Conservation (phyloP, 2,113 vertebrate species). For the Neopipo cinnamomea region DNA sequence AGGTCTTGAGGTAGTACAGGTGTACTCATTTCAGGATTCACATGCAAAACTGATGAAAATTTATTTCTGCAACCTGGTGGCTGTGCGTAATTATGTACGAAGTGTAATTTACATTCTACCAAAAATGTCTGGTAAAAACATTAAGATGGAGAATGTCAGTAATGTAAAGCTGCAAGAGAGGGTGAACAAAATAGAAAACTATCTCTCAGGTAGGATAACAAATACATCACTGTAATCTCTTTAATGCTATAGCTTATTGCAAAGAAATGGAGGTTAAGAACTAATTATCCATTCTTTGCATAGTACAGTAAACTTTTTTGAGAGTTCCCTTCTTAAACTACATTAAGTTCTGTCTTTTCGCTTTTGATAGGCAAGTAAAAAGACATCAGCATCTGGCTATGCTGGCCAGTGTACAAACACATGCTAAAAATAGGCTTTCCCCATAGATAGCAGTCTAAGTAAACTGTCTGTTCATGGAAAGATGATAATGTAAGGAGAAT, state of each 20-base stretch:
- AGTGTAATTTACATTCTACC: constrained; percentile 6
- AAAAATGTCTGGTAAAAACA: neutral
- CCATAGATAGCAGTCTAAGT: neutral
- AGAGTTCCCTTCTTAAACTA: neutral
- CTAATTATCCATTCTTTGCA: neutral
- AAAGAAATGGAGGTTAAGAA: neutral
- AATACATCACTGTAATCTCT: neutral
- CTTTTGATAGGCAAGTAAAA: neutral
- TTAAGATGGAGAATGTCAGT: neutral
- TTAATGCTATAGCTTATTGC: neutral
- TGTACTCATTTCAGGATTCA: constrained; percentile 14
- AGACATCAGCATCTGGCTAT: neutral
- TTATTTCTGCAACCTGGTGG: neutral
- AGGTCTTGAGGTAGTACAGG: constrained; percentile 13
- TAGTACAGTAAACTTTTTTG: neutral
- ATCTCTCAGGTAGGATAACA: neutral
- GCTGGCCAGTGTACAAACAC: neutral
- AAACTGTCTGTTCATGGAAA: neutral
- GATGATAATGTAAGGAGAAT: neutral
- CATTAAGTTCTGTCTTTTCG: neutral
- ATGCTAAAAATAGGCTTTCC: constrained; percentile 1
- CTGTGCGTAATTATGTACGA: neutral
- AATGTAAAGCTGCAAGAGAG: neutral
- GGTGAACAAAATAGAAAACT: neutral
- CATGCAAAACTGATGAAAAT: neutral